A percentile compares a stretch with the other conserved stretches of the same genome.
Evolutionary conservation across 2,888 invertebrate genomes (phyloP).

Genomic region (Hybos culiciformis): DNA sequence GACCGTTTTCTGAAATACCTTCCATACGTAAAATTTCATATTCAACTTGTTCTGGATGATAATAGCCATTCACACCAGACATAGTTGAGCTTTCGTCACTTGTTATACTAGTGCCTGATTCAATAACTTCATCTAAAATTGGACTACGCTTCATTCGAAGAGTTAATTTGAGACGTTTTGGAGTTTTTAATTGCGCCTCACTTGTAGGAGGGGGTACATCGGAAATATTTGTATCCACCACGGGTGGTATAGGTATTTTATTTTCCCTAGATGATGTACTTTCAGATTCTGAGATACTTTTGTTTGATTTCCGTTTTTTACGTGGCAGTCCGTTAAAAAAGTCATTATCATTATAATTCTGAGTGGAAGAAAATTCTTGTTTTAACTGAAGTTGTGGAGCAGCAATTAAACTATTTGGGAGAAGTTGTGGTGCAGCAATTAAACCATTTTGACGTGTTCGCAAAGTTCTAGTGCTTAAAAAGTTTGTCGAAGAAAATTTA

Average conservation of each 20-base stretch:
- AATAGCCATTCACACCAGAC: constrained; percentile 24
- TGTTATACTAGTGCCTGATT: constrained; percentile 51
- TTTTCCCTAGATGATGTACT: constrained; percentile 11
- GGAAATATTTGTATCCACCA: constrained; percentile 5
- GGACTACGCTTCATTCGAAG: constrained; percentile 78
- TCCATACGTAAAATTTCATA: constrained; percentile 75
- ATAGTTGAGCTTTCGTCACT: constrained; percentile 5
- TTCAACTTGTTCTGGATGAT: constrained; percentile 48
- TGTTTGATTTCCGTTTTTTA: neutral
- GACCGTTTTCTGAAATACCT: constrained; percentile 43
- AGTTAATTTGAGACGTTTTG: constrained; percentile 55
- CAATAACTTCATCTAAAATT: constrained; percentile 69
- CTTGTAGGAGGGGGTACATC: constrained; percentile 28
- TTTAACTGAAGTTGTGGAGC: too few species aligned
- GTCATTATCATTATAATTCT: too few species aligned
- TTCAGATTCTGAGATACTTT: neutral
- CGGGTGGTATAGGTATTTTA: constrained; percentile 8
- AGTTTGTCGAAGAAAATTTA: too few species aligned
- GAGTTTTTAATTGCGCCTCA: constrained; percentile 35
- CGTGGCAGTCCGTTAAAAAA: too few species aligned
- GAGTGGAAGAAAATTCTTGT: too few species aligned
- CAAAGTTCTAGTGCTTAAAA: too few species aligned
- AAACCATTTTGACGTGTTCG: too few species aligned
- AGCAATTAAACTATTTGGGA: too few species aligned
- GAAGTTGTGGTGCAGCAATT: too few species aligned